A percentile compares a stretch with the other conserved stretches of the same genome.
Conservation (phyloP, 2,797 vertebrate genomes). For the Neomorphus geoffroyi region DNA sequence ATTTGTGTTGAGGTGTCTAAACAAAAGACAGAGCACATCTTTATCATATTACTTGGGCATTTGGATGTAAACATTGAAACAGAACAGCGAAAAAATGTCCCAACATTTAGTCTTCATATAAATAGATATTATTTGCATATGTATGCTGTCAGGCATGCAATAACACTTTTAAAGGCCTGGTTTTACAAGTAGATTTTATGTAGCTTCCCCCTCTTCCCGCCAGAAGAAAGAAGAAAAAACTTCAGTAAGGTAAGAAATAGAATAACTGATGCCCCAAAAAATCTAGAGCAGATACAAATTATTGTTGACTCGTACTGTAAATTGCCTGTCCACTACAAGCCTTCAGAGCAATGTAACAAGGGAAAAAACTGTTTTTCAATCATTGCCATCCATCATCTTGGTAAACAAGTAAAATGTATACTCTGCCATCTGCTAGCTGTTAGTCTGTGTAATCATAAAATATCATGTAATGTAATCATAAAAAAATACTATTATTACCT, state of each 20-base stretch:
- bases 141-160: not conserved
- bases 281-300: not conserved
- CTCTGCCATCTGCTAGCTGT: constrained; percentile 58
- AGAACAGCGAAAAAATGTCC: constrained; percentile 8
- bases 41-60: too few relatives aligned
- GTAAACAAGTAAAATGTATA: constrained; percentile 47
- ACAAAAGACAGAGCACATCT: constrained; percentile 52
- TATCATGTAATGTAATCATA: constrained; percentile 55
- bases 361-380: constrained; percentile 36
- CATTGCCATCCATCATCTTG: constrained; percentile 36
- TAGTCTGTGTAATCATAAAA: constrained; percentile 65
- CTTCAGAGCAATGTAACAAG: constrained; percentile 35
- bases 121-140: not conserved
- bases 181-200: not conserved
- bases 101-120: not conserved
- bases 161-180: not conserved
- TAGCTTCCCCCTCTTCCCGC: fast-evolving
- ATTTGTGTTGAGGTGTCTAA: constrained; percentile 53
- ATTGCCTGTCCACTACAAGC: constrained; percentile 35
- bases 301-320: constrained; percentile 19
- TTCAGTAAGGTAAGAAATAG: not conserved
- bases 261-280: constrained; percentile 5
- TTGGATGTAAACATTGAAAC: constrained; percentile 61
- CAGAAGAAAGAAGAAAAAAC: not conserved
- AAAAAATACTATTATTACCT: constrained; percentile 63